Evolutionary conservation across 2,888 invertebrate genomes (phyloP).

Genomic region (Drosophila nr. perissopoda): DNA sequence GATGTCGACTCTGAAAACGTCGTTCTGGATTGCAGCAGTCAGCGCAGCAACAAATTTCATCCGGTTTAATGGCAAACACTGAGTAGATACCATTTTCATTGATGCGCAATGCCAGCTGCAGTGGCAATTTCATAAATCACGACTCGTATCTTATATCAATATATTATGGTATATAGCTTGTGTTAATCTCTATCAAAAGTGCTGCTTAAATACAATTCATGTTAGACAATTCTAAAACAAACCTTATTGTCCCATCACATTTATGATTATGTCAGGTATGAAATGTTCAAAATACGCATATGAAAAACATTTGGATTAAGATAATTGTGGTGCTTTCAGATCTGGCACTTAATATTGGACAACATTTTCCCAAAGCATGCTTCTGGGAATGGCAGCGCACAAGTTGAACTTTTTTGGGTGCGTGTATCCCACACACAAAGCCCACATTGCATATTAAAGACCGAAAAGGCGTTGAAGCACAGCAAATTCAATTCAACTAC

Average conservation of each 20-base stretch:
- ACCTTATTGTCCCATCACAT: constrained; percentile 35
- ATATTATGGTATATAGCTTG: constrained; percentile 13
- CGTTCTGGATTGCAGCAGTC: constrained; percentile 72
- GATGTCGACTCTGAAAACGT: constrained; percentile 55
- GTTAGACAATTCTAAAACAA: neutral
- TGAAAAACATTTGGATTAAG: constrained; percentile 25
- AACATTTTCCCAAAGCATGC: constrained; percentile 30
- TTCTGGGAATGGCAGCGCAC: constrained; percentile 7
- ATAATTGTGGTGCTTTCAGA: constrained; percentile 13
- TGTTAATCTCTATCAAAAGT: constrained; percentile 51
- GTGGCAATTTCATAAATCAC: constrained; percentile 70
- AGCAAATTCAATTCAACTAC: constrained; percentile 79
- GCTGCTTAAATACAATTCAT: constrained; percentile 8
- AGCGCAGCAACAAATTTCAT: constrained; percentile 54
- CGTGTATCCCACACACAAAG: constrained; percentile 2
- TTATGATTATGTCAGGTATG: constrained; percentile 55
- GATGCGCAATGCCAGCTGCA: constrained; percentile 50
- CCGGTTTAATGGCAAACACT: constrained; percentile 38
- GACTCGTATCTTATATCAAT: constrained; percentile 21
- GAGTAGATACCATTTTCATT: constrained; percentile 34
- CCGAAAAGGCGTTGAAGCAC: constrained; percentile 74
- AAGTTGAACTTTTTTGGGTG: constrained; percentile 15
- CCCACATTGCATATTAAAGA: constrained; percentile 65
- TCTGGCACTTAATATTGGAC: constrained; percentile 37
- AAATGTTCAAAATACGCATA: constrained; percentile 9